Percentiles rank a stretch among this genome's conserved stretches.
Conservation (phyloP, 2,797 vertebrate genomes). For the Simalia tracyae region DNA sequence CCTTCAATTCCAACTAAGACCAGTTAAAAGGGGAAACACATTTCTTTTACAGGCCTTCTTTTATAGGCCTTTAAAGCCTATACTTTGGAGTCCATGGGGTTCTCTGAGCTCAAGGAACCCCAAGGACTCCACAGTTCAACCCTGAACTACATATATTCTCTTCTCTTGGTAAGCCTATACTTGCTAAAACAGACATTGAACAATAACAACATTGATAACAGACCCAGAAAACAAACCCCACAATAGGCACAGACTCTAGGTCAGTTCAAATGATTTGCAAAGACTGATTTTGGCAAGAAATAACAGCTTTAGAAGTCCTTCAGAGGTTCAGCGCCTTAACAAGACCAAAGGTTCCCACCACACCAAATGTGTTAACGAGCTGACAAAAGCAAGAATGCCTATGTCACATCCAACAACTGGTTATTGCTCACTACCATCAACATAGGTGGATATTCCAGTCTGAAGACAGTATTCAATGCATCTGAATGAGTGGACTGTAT, state of each 20-base stretch:
- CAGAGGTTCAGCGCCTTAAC: not conserved
- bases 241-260: not conserved
- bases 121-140: too few species aligned
- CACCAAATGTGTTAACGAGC: not conserved
- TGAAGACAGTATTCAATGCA: too few species aligned
- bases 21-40: not conserved
- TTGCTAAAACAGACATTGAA: not conserved
- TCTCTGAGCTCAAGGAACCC: too few species aligned
- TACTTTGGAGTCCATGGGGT: too few species aligned
- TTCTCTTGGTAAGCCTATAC: not conserved
- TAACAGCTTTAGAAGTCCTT: not conserved
- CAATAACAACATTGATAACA: not conserved
- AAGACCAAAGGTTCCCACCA: not conserved
- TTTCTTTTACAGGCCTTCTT: not conserved
- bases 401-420: not conserved
- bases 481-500: too few species aligned
- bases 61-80: not conserved
- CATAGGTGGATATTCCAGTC: not conserved
- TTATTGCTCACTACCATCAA: not conserved
- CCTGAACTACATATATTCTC: too few species aligned
- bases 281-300: not conserved
- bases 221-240: not conserved
- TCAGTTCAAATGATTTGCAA: not conserved
- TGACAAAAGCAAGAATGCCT: not conserved
- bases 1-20: not conserved